Percentiles rank a stretch among this genome's conserved stretches.
phyloP scores from a whole-genome alignment of 2,888 invertebrate species.

The Pristionchus maxplancki region DNA sequence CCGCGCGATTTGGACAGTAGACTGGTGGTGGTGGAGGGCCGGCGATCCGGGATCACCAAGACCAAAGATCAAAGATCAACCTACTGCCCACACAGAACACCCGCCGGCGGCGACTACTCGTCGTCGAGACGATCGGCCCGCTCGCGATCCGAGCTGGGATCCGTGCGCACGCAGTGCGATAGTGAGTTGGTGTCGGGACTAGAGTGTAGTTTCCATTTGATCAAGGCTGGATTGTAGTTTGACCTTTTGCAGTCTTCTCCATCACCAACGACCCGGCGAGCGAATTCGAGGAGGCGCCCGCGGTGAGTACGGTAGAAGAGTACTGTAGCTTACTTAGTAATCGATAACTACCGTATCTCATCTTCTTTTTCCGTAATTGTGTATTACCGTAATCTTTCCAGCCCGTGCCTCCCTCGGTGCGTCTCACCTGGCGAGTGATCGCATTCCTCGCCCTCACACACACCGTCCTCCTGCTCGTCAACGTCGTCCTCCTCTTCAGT shows the following conservation, averaged over 20 bases:
- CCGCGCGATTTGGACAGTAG: background rate
- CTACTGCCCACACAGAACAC: background rate
- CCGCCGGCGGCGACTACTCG: conserved; percentile 6
- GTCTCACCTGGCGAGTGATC: background rate
- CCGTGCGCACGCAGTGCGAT: conserved; percentile 16
- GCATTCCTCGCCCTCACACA: background rate
- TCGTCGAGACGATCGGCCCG: background rate
- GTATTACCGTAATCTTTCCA: background rate
- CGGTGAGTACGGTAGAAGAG: conserved; percentile 12
- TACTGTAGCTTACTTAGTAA: background rate
- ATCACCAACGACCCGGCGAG: conserved; percentile 33
- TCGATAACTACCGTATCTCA: background rate
- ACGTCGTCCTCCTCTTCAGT: conserved; percentile 25
- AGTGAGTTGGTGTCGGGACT: background rate
- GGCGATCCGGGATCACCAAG: background rate
- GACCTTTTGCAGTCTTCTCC: conserved; percentile 40
- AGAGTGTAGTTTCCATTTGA: background rate
- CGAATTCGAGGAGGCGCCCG: conserved; percentile 34
- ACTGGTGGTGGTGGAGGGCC: background rate
- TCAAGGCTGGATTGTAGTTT: background rate
- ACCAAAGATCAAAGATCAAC: background rate
- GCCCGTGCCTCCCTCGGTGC: conserved; percentile 19
- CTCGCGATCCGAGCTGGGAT: background rate
- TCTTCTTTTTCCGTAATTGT: background rate
- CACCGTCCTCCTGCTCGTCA: conserved; percentile 17